phyloP scores from a whole-genome alignment of 2,888 invertebrate genomes.

The Drosophila limbata region DNA sequence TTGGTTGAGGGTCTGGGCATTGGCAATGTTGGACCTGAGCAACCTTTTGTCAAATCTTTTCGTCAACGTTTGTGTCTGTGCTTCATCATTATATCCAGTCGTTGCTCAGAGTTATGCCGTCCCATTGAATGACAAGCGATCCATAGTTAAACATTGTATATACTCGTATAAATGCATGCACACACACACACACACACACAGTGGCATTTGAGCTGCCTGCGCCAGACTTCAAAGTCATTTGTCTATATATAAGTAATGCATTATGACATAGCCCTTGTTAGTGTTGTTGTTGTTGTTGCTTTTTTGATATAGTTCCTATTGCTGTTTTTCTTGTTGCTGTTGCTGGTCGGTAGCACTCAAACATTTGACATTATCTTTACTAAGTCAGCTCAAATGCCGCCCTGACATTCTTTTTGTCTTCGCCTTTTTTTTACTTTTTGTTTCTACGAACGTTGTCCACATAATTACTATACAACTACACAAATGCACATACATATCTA shows the following conservation, averaged over 20 bases:
- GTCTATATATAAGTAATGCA: conserved; percentile 49
- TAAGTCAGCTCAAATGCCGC: conserved; percentile 70
- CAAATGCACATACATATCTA: not conserved
- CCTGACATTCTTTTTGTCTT: conserved; percentile 60
- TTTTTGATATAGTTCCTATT: conserved; percentile 12
- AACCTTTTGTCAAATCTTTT: conserved; percentile 62
- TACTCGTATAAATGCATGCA: conserved; percentile 13
- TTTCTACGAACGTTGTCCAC: conserved; percentile 39
- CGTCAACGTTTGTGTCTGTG: conserved; percentile 44
- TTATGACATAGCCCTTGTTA: conserved; percentile 27
- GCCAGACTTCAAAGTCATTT: conserved; percentile 67
- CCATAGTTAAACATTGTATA: conserved; percentile 36
- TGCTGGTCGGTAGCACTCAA: conserved; percentile 51
- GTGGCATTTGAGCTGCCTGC: conserved; percentile 38
- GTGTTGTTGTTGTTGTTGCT: conserved; percentile 10
- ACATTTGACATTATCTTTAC: conserved; percentile 73
- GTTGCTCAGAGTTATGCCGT: conserved; percentile 52
- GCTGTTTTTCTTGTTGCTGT: no score
- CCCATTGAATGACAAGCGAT: conserved; percentile 57
- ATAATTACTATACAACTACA: conserved; percentile 64
- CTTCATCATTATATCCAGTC: conserved; percentile 47
- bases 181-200: conserved; percentile 7
- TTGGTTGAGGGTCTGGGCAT: not conserved
- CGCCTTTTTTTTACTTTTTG: conserved; percentile 25
- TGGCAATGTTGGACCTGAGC: conserved; percentile 6